phyloP scores from a whole-genome alignment of 2,113 vertebrate species.

The Aldabrachelys gigantea region DNA sequence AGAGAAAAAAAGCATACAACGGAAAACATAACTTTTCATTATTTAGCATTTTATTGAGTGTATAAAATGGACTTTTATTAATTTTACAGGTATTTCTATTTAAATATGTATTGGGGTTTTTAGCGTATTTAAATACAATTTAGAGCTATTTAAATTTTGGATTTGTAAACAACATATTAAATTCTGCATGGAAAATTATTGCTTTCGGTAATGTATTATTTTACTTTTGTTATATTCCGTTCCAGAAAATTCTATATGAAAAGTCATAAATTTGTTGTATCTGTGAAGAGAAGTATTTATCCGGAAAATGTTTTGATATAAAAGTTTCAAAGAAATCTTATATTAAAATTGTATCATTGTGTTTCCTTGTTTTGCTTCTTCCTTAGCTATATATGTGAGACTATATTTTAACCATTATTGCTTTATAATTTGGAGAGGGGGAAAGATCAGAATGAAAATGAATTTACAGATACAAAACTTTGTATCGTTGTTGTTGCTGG shows the following conservation, averaged over 20 bases:
- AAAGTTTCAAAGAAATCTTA: not conserved
- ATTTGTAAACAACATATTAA: rapidly evolving
- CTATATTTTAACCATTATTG: rapidly evolving
- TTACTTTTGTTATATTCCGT: rapidly evolving
- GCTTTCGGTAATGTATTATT: rapidly evolving
- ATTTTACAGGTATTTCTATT: not conserved
- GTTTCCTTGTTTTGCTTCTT: not conserved
- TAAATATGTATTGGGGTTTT: not conserved
- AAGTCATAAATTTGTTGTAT: rapidly evolving
- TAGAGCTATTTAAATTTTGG: not conserved
- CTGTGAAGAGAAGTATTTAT: not conserved
- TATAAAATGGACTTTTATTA: not conserved
- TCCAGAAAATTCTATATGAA: not conserved
- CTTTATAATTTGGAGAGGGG: not conserved
- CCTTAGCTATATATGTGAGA: not conserved
- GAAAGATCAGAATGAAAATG: not conserved
- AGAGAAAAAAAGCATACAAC: not conserved
- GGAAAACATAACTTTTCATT: slow-evolving; percentile 21
- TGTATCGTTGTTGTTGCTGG: rapidly evolving
- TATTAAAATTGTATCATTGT: rapidly evolving
- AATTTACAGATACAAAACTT: not conserved
- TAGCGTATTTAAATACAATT: rapidly evolving
- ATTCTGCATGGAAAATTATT: not conserved
- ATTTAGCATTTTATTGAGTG: not conserved
- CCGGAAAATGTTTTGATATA: rapidly evolving